Evolutionary conservation across 2,888 invertebrate genomes (phyloP), one percentile per base, ranked within the genome.

Genomic region (Leptinotarsa rubiginosa): DNA sequence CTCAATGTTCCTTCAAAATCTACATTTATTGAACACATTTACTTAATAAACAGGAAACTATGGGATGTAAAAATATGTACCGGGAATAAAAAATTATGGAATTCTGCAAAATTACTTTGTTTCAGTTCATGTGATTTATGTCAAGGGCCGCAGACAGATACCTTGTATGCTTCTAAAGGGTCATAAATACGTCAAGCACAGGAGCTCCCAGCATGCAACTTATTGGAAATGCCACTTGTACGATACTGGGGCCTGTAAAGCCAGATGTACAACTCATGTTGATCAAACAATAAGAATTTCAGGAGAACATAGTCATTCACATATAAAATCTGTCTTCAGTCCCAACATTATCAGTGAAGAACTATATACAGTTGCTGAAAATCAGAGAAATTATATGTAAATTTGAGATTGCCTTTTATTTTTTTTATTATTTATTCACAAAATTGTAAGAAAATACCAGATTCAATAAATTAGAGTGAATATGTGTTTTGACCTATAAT

Each of bases 201-300:
- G 86, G 75, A 86, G 87, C 78, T 82, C 82, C 2, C 81, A 83
- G 69, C 81, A 78, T n/a, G 83, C 84, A 10, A 86, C 86, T 0
- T 87, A 87, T 75, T 87, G 87, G 87, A 87, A 87, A 78, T 87
- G 87, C 73, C 82, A 83, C 56, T 73, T 82, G 47, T 87, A 87
- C 74, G 87, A 87, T 72, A 79, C 79, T 22, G 86, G 86, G 5
- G 69, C 75, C 16, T 87, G 87, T 74, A 85, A 85, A 74, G 86
- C 87, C 10, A 81, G 87, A 75, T 77, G 78, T 62, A 78, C 75
- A 0, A 77, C 78, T 3, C 75, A 81, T 50, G 75, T 81, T 1
- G 81, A 85, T 75, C 82, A 83, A 72, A 81, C 78, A 7, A 83
- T 86, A 16, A 79, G 77, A 56, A 67, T 86, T 13, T 77, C 79